Evolutionary conservation across 2,888 invertebrate genomes (phyloP).

Genomic region (Oxycera nigricornis): DNA sequence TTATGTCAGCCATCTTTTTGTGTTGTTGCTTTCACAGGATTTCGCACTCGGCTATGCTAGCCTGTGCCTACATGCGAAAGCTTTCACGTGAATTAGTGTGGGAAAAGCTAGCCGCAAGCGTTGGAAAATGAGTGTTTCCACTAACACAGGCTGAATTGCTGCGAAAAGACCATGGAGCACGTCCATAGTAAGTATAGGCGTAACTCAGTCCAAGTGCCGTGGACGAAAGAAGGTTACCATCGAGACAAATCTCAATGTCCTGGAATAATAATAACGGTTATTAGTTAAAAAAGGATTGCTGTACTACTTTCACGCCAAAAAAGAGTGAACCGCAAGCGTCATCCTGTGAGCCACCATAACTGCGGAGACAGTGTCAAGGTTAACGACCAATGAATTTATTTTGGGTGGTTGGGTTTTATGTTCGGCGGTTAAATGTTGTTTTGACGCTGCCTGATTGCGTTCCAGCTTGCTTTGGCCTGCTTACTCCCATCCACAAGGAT

Average conservation of each 20-base stretch:
- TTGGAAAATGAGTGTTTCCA: too few relatives aligned
- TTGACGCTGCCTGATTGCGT: constrained; percentile 40
- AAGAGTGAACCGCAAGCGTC: constrained; percentile 39
- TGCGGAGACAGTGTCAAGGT: constrained; percentile 59
- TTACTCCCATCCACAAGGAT: too few relatives aligned
- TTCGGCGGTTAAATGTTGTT: constrained; percentile 49
- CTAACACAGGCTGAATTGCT: too few relatives aligned
- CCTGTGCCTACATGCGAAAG: not conserved
- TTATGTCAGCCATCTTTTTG: constrained; percentile 36
- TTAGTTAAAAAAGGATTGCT: constrained; percentile 42
- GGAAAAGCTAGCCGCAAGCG: not conserved
- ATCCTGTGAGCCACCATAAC: constrained; percentile 12
- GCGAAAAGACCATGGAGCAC: too few relatives aligned
- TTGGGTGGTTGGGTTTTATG: constrained; percentile 63
- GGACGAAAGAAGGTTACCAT: not conserved
- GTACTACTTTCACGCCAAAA: not conserved
- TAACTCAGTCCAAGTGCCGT: not conserved
- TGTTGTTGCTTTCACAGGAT: not conserved
- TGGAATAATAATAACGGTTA: constrained; percentile 45
- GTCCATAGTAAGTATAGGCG: too few relatives aligned
- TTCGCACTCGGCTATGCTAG: not conserved
- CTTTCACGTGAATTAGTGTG: not conserved
- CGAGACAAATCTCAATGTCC: constrained; percentile 41
- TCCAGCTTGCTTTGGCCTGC: too few relatives aligned
- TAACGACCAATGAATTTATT: constrained; percentile 63